Evolutionary conservation across 2,113 vertebrate genomes (phyloP), one percentile per base, ranked within the genome.

Genomic region (Chascanopsetta lugubris): DNA sequence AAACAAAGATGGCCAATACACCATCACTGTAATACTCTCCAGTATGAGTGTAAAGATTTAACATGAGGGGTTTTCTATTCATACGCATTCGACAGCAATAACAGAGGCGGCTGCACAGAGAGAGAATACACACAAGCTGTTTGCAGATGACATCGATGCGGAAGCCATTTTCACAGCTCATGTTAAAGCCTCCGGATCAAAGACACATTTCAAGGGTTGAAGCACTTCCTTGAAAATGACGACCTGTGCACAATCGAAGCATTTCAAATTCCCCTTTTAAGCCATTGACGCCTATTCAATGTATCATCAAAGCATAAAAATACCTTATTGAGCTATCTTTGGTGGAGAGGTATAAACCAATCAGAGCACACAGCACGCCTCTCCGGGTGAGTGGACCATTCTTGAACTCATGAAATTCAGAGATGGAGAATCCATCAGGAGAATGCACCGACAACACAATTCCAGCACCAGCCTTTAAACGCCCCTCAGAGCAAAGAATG

Each of bases 341-440:
- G 36, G 56, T 36, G 27, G 38, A 56, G 66, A 51, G 18, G 20
- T n/a, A 72, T n/a, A 1, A 11, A 25, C 34, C 54, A 57, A 61
- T 68, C 29, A 72, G 48, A 47, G 27, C 25, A 63, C 30, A 51
- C 49, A 69, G 1, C 42, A n/a, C 5, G 32, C 32, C 51, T 61
- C 27, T 57, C 21, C 18, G 21, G 0, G 49, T 55, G 18, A 27
- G 54, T 10, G 34, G 32, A 54, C 10, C n/a, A 21, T 42, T 49
- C 27, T 53, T 43, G 24, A 72, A 64, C 46, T 59, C 46, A 22
- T 32, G 25, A 17, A 29, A 69, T 47, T 48, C 30, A 57, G 18
- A 59, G n/a, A 49, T 9, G 42, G 0, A 26, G 1, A 51, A 59
- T 32, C 20, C 1, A 48, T 40, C n/a, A 20, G 8, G 55, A 21